Conservation (phyloP, 2,888 invertebrate species). For the Ophion obscuratus region DNA sequence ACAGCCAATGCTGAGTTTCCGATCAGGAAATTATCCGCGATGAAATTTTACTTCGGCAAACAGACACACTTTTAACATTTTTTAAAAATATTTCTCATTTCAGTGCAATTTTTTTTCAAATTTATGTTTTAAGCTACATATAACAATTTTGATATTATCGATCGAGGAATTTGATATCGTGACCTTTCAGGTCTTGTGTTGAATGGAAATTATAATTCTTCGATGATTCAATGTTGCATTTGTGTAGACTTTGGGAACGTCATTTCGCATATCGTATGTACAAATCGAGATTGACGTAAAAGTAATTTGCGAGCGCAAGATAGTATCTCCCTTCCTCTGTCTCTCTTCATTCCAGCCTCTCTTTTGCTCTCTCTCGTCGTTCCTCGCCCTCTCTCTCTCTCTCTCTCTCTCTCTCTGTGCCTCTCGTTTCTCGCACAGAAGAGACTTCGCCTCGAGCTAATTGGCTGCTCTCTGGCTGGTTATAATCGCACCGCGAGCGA, state of each 20-base stretch:
- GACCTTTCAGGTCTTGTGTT: conserved; percentile 2
- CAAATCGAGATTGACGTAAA: conserved; percentile 44
- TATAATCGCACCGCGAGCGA: conserved; percentile 26
- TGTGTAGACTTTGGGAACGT: conserved; percentile 1
- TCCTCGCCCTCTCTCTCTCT: neutral
- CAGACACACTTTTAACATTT: too few relatives aligned
- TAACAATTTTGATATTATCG: too few relatives aligned
- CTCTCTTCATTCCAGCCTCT: neutral
- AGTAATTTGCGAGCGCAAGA: conserved; percentile 35
- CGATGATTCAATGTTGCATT: conserved; percentile 4
- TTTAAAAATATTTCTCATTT: neutral
- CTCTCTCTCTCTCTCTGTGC: neutral
- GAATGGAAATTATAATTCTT: conserved; percentile 6
- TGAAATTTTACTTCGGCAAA: too few relatives aligned
- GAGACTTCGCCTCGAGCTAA: conserved; percentile 50
- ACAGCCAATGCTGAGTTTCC: too few relatives aligned
- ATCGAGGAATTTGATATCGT: too few relatives aligned
- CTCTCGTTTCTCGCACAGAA: conserved; percentile 9
- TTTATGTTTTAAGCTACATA: too few relatives aligned
- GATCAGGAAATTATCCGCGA: too few relatives aligned
- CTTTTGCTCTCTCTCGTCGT: too few relatives aligned
- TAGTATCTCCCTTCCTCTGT: neutral
- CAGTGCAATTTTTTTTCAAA: too few relatives aligned
- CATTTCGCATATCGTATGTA: conserved; percentile 15
- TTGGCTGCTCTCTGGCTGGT: conserved; percentile 47